Evolutionary conservation across 1,140 invertebrate genomes (phyloP), one percentile per base, ranked within the genome.

Genomic region (Pseudomyrmex dendroicus): DNA sequence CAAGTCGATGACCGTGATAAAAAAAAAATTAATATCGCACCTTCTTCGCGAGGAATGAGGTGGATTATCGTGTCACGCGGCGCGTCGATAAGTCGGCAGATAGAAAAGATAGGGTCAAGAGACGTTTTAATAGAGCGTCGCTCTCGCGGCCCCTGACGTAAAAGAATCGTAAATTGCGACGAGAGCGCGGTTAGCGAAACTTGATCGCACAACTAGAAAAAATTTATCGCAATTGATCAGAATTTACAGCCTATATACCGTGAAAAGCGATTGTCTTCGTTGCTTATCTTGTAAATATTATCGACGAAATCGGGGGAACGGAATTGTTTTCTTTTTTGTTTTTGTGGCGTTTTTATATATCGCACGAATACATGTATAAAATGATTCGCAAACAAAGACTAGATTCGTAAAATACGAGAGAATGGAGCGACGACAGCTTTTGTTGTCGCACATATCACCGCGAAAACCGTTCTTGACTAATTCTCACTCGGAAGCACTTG

Each of bases 1-100:
- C 66, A 59, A 80, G 76, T 72, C 76, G 56, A 80, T 80, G 76
- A 80, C 54, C 44, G 66, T n/a, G 54, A 70, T 59, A 70, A 52
- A 80, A 78, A 78, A 80, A 68, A 63, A 62, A 61, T 50, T 78
- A 68, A 78, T 78, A 70, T 70, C 52, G 52, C 50, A 35, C 44
- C 25, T 35, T 35, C 44, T 22, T n/a, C 13, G 72, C 52, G 76
- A 66, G 35, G 67, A 44, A 57, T 57, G 20, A 13, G 61, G 25
- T 13, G 76, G n/a, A 67, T 77, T 50, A 70, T 59, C 46, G 15
- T 17, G 35, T 70, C 48, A 59, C 44, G 35, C 44, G 63, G 44
- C 63, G 35, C 63, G 52, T 68, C 74, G 64, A 78, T 78, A 78
- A 78, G 25, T 52, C 35, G 74, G 35, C 63, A 56, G 50, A 68